Base-by-base conservation (phyloP, 2,888 invertebrate genomes). In the Malachius bipustulatus region DNA sequence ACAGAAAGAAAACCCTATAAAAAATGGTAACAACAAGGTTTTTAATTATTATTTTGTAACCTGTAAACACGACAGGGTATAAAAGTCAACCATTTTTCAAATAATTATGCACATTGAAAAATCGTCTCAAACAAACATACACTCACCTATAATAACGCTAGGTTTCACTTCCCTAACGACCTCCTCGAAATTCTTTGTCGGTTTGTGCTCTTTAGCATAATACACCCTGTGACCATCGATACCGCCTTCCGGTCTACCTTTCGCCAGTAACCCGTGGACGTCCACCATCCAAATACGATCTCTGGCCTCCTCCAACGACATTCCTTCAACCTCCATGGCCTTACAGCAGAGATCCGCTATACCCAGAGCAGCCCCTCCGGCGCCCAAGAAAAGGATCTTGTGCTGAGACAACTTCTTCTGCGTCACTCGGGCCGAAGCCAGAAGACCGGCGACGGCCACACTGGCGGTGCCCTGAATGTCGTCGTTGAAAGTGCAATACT, bases 401-500 rank as follows among this genome's bases (percentile, higher is more conserved):
- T 93, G 83, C 39, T 97, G 88, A 29, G 75, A 72, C 51, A 98
- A 73, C 51, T 78, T 80, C 50, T 80, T 78, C 1, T 50, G 50
- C 1, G 88, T 89, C 38, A 90, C 66, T 43, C 81, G 67, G 35
- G 72, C 70, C 19, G 84, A 79, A 1, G 89, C 85, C 52, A 90
- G 69, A 12, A 98, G 66, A 0, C 97, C 97, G 4, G 91, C 93
- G 2, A 96, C 87, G 4, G 90, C 93, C 1, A 97, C 97, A 15
- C 89, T 78, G 2, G 97, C 97, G 0, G 96, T 27, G 3, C 35
- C 37, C 64, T 97, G 96, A 55, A 98, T 98, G 56, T 98, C 98
- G 56, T 98, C 98, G 63, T 98, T 98, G 64, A 98, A 98, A 13
- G 94, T 94, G 63, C 97, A 97, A 62, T 91, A 97, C 45, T 75